Conservation (phyloP, 2,888 invertebrate genomes). For the Morpho helenor region DNA sequence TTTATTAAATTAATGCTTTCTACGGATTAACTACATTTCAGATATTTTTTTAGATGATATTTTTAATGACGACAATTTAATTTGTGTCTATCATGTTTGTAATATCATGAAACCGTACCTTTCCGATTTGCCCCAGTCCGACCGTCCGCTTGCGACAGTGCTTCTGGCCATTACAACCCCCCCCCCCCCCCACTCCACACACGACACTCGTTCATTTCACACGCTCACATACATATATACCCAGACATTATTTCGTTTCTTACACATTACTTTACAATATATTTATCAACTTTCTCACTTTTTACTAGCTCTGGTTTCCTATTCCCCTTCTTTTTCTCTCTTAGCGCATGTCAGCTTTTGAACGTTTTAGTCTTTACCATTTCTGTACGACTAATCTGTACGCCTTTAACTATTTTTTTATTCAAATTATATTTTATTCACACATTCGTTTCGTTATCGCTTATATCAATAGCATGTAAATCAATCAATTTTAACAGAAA, state of each 20-base stretch:
- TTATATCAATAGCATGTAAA: slow-evolving; percentile 21
- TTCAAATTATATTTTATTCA: slow-evolving; percentile 23
- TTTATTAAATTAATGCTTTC: no score
- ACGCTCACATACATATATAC: slow-evolving; percentile 30
- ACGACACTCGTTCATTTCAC: slow-evolving; percentile 36
- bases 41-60: no score
- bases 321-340: slow-evolving; percentile 16
- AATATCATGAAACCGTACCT: neutral
- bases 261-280: slow-evolving; percentile 25
- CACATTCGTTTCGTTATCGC: slow-evolving; percentile 10
- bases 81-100: no score
- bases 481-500: slow-evolving; percentile 20
- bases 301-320: slow-evolving; percentile 20
- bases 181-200: slow-evolving; percentile 31
- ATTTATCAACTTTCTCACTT: slow-evolving; percentile 21
- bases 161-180: slow-evolving; percentile 31
- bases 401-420: slow-evolving; percentile 15
- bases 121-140: slow-evolving; percentile 35
- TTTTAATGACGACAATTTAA: no score
- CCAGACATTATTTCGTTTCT: slow-evolving; percentile 18
- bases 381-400: neutral
- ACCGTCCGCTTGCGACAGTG: slow-evolving; percentile 40
- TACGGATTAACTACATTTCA: no score
- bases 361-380: slow-evolving; percentile 13
- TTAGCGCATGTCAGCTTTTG: slow-evolving; percentile 27